Base-by-base conservation (phyloP, 2,113 vertebrate species). In the Labeo rohita region DNA sequence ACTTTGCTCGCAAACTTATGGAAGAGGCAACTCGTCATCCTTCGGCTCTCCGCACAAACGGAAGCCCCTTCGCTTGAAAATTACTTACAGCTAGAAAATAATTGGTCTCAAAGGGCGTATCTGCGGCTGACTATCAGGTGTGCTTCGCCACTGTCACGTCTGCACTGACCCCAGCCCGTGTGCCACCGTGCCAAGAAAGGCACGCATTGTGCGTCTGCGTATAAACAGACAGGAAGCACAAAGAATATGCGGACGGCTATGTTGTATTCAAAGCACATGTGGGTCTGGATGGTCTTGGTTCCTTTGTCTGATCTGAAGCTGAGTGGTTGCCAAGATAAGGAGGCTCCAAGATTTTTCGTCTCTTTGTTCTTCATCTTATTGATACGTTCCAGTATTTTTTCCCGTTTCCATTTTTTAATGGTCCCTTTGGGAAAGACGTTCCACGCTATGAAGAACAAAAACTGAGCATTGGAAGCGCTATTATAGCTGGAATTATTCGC, bases 31-130 rank as follows among this genome's bases (percentile, higher is more conserved):
- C 28, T 28, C 34, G 16, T 76, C 21, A 85, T 86, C 65, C 66
- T 87, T 88, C 63, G 12, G 56, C 66, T 43, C 56, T 82, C 77
- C 28, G 85, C 54, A 36, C 9, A 83, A 52, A 87, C 6, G 79
- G 63, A 36, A 72, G 63, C 76, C 74, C 56, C 66, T 80, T 72
- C 59, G 66, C 79, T 83, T 84, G 49, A 47, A 87, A 90, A 90
- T 84, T 83, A 88, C 49, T 88, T 79, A 81, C 75, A 87, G 79
- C 63, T 81, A 84, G 84, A 54, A 83, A 86, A 87, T 88, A 88
- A 87, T 86, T 84, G 83, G 83, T 90, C 88, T 90, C 88, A 83
- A 56, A 87, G 85, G 80, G 87, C 83, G 81, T 85, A 83, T 80
- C n/a, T 50, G 45, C 47, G 39, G 34, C 66, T 83, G 79, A 47